Evolutionary conservation across 2,888 invertebrate genomes (phyloP).

Genomic region (Acanthococcus lagerstroemiae): DNA sequence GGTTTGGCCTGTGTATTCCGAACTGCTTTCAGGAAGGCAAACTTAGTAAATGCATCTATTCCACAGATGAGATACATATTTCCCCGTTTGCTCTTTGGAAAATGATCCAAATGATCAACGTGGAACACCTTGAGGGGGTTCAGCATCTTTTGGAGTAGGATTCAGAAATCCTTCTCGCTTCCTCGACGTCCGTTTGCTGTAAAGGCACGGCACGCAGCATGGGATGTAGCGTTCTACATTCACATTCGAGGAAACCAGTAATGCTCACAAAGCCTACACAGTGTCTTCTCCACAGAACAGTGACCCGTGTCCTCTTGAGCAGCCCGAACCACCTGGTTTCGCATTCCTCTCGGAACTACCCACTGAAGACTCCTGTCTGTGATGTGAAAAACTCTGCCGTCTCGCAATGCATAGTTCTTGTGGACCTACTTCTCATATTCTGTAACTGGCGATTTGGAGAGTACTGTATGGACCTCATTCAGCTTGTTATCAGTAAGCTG

Average conservation of each 20-base stretch:
- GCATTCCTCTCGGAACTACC: not conserved
- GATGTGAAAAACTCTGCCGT: not conserved
- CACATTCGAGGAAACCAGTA: not conserved
- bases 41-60: not conserved
- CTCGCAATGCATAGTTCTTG: not conserved
- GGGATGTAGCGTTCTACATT: not conserved
- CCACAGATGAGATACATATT: not conserved
- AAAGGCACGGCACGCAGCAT: not conserved
- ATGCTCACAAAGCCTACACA: not conserved
- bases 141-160: not conserved
- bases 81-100: not conserved
- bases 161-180: not conserved
- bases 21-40: too few species aligned
- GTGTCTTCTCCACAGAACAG: not conserved
- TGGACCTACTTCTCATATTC: not conserved
- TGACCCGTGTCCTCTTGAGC: not conserved
- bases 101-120: not conserved
- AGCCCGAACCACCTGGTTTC: not conserved
- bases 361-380: not conserved
- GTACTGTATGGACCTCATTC: not conserved
- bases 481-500: not conserved
- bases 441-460: not conserved
- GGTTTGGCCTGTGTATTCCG: too few species aligned
- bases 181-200: too few species aligned
- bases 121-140: not conserved